A percentile compares a stretch with the other conserved stretches of the same genome.
Conservation (phyloP, 2,113 vertebrate species). For the Trematocara stigmaticum region DNA sequence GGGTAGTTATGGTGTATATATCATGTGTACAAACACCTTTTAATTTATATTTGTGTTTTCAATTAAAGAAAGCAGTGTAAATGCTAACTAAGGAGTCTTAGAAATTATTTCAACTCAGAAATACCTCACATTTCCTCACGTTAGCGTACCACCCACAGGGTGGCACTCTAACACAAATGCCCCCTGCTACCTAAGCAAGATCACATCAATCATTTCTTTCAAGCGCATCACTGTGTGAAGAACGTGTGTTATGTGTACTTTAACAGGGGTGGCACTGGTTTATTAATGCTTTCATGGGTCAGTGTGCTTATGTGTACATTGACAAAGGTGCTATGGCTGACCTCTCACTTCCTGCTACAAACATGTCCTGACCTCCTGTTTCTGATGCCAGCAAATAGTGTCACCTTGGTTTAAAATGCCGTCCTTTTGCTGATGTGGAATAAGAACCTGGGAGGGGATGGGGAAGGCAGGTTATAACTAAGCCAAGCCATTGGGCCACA, state of each 20-base stretch:
- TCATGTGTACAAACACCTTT: not conserved
- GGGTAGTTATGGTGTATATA: not conserved
- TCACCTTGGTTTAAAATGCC: constrained; percentile 45
- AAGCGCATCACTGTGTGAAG: not conserved
- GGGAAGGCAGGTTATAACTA: constrained; percentile 31
- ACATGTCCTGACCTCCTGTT: constrained; percentile 44
- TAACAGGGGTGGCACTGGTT: not conserved
- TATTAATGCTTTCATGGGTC: not conserved
- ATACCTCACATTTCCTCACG: not conserved
- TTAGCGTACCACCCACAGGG: constrained; percentile 22
- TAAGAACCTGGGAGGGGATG: not conserved
- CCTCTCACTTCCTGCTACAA: constrained; percentile 32
- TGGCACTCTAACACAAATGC: constrained; percentile 55
- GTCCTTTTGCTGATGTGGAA: constrained; percentile 19
- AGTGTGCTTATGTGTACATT: not conserved
- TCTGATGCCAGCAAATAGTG: constrained; percentile 50
- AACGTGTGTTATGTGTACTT: not conserved
- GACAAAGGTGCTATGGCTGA: constrained; percentile 7
- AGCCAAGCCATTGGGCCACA: constrained; percentile 48
- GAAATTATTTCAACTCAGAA: not conserved
- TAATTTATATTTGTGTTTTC: not conserved
- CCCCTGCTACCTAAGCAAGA: not conserved
- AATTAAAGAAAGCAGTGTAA: not conserved
- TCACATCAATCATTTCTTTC: not conserved
- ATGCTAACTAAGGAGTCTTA: not conserved